Base-by-base conservation (phyloP, 2,113 vertebrate species). In the Ciconia boyciana region DNA sequence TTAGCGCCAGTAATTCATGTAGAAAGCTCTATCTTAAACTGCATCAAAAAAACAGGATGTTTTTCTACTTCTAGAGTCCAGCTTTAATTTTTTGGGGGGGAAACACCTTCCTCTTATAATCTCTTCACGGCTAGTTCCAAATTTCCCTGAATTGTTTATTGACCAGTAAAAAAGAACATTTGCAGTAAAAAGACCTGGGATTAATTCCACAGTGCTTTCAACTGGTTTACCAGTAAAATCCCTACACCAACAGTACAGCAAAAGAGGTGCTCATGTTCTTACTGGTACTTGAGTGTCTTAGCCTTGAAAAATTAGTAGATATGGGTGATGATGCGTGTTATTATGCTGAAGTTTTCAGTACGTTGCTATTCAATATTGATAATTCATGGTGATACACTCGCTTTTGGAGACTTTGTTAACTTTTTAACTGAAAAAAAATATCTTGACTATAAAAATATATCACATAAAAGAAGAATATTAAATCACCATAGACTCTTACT, bases 91-190 rank as follows among this genome's bases (percentile, higher is more conserved):
- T 74, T 21, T 2, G 6, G 0, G 1, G 39, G 80, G 31, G 68
- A 39, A n/a, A 92, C 84, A 94, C 89, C 61, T 95, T 90, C 65
- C 77, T 84, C 54, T 89, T 91, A 79, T 5, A 92, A 83, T 85
- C 28, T 82, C 49, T 84, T 90, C 44, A 54, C 0, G 3, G 25
- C 57, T 82, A 57, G 28, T 76, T 91, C 74, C 77, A 89, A 91
- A 87, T 93, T 95, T 94, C 94, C 95, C 89, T 94, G 80, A 84
- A 92, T 96, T 96, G 83, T 94, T 96, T 91, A 64, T 39, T 94
- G 84, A 41, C 32, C 4, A 89, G 55, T 82, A 34, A 75, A 91
- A 83, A 76, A 76, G 32, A 85, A 68, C 26, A 65, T 83, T 52
- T 89, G 57, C 15, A 69, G 60, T 64, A 29, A 87, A 87, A 89